These are phyloP conservation scores for Plebejus argus DNA, from an alignment of 2,888 invertebrate species.

Conservation along the genomic window DNA sequence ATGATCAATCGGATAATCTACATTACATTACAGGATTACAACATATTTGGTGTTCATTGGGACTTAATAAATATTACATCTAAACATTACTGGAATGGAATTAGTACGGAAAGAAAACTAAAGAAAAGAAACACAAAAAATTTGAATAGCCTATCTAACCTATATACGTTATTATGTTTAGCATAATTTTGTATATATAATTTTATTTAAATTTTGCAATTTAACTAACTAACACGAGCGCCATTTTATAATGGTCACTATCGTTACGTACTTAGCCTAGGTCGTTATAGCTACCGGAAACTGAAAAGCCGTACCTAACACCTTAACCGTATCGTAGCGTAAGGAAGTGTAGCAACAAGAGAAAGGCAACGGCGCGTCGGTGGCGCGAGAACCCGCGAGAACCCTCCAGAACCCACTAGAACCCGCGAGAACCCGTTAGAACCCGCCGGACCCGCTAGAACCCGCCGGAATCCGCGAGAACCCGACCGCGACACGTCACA, in stretches of 20 bases:
- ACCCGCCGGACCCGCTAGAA: slow-evolving; percentile 45
- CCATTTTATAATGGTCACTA: slow-evolving; percentile 57
- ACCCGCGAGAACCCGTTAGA: slow-evolving; percentile 31
- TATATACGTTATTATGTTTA: slow-evolving; percentile 51
- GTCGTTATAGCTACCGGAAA: slow-evolving; percentile 51
- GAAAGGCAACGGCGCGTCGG: slow-evolving; percentile 61
- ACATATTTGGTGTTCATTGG: slow-evolving; percentile 66
- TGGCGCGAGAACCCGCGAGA: slow-evolving; percentile 36
- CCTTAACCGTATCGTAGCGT: slow-evolving; percentile 48
- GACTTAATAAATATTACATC: slow-evolving; percentile 64
- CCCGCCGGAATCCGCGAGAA: neutral
- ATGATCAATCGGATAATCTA: slow-evolving; percentile 48
- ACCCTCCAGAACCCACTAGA: neutral
- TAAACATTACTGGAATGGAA: slow-evolving; percentile 55
- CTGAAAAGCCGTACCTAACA: slow-evolving; percentile 54
- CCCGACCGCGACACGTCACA: slow-evolving; percentile 37
- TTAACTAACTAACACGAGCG: slow-evolving; percentile 65
- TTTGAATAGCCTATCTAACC: slow-evolving; percentile 71
- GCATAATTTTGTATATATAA: slow-evolving; percentile 63
- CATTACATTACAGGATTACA: slow-evolving; percentile 54
- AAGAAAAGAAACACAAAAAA: slow-evolving; percentile 50
- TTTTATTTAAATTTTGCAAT: slow-evolving; percentile 66
- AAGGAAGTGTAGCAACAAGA: slow-evolving; percentile 64
- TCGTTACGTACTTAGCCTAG: slow-evolving; percentile 45
- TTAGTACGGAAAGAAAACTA: slow-evolving; percentile 40